A percentile compares a stretch with the other conserved stretches of the same genome.
phyloP scores from a whole-genome alignment of 1,140 invertebrate genomes.

The Mya arenaria region DNA sequence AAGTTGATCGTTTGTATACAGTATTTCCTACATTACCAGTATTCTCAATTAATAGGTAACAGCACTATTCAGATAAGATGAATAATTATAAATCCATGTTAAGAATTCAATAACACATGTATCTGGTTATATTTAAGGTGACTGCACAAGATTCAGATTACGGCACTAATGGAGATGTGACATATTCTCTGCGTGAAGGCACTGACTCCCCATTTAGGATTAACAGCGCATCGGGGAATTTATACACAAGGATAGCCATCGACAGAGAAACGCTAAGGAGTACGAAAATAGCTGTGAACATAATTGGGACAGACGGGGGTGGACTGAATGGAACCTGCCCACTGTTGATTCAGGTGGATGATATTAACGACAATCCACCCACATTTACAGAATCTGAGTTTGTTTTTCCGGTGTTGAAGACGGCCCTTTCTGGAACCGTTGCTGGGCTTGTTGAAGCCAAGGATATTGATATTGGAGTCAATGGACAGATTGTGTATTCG shows the following conservation, averaged over 20 bases:
- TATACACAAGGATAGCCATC: slow-evolving; percentile 48
- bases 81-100: background rate
- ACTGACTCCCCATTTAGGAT: slow-evolving; percentile 52
- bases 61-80: background rate
- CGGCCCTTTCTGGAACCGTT: slow-evolving; percentile 85
- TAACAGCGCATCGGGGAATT: slow-evolving; percentile 44
- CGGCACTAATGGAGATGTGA: slow-evolving; percentile 92
- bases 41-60: background rate
- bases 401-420: slow-evolving; percentile 96
- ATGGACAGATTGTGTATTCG: slow-evolving; percentile 47
- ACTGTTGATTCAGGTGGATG: slow-evolving; percentile 87
- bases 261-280: slow-evolving; percentile 50
- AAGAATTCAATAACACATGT: background rate
- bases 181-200: slow-evolving; percentile 83
- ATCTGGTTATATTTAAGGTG: slow-evolving; percentile 82
- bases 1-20: background rate
- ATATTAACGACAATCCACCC: slow-evolving; percentile 98
- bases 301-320: slow-evolving; percentile 39
- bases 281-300: slow-evolving; percentile 19
- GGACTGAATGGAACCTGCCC: slow-evolving; percentile 25
- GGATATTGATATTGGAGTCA: slow-evolving; percentile 82
- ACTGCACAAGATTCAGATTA: slow-evolving; percentile 92
- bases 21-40: no score
- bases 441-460: slow-evolving; percentile 96
- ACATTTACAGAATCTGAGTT: slow-evolving; percentile 98